A percentile compares a stretch with the other conserved stretches of the same genome.
phyloP scores from a whole-genome alignment of 2,797 vertebrate genomes.

The Acrossocheilus wenchowensis region DNA sequence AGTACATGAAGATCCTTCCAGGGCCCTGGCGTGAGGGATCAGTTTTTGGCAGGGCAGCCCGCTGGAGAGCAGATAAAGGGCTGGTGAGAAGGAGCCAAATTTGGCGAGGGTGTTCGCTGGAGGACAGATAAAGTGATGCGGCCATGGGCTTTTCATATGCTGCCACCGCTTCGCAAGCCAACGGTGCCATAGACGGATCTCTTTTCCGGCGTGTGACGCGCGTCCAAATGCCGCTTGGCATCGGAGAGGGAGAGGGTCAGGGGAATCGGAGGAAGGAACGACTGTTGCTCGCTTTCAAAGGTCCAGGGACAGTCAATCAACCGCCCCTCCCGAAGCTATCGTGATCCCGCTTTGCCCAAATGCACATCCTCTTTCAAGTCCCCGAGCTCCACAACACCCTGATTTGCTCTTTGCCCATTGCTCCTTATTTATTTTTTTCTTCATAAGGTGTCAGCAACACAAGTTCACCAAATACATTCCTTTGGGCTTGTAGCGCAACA shows the following conservation, averaged over 20 bases:
- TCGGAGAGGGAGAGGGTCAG: slow-evolving; percentile 24
- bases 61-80: slow-evolving; percentile 70
- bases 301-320: slow-evolving; percentile 70
- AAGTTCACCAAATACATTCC: slow-evolving; percentile 87
- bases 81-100: slow-evolving; percentile 72
- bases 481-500: slow-evolving; percentile 90
- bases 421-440: slow-evolving; percentile 67
- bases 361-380: slow-evolving; percentile 79
- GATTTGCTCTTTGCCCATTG: slow-evolving; percentile 64
- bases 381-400: slow-evolving; percentile 53
- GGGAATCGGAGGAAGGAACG: slow-evolving; percentile 55
- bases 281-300: slow-evolving; percentile 67
- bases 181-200: slow-evolving; percentile 58
- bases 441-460: slow-evolving; percentile 80
- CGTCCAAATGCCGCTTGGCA: slow-evolving; percentile 58
- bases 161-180: slow-evolving; percentile 55
- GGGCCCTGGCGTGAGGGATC: slow-evolving; percentile 72
- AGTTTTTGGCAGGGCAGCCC: slow-evolving; percentile 75
- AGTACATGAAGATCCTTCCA: slow-evolving; percentile 68
- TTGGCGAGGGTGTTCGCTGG: slow-evolving; percentile 73
- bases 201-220: slow-evolving; percentile 57
- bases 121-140: slow-evolving; percentile 64
- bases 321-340: slow-evolving; percentile 40
- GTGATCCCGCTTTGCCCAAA: slow-evolving; percentile 61
- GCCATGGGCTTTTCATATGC: slow-evolving; percentile 57